Base-by-base conservation (phyloP, 2,113 vertebrate genomes). In the Microtus ochrogaster region DNA sequence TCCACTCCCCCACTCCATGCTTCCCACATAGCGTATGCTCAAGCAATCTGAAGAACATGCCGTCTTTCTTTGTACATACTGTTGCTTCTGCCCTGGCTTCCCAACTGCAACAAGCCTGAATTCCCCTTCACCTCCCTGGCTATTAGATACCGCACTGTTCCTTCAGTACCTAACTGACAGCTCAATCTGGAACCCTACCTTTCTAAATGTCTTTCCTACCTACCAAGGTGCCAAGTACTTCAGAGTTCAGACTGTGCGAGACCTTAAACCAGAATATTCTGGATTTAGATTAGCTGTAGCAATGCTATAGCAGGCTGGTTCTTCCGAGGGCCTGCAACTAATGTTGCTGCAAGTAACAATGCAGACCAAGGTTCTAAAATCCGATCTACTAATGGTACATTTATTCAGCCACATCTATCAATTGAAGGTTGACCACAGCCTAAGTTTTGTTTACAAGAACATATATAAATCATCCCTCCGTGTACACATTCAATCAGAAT, bases 1-100 rank as follows among this genome's bases (percentile, higher is more conserved):
- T 91, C 58, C 33, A 41, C 63, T 66, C 65, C 47, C 49, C 28
- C 8, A 21, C 58, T 30, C 68, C 19, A 16, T 79, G 44, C 63
- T 86, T 95, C 95, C 95, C 79, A 94, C 92, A 63, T 0, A 30
- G 24, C 81, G 44, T 95, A 78, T 96, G 96, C 39, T 93, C 39
- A 7, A 41, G 76, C 30, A 33, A 2, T 92, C 0, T 49, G 65
- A 76, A 92, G 24, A 70, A 39, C 14, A 8, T 47, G 13, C 13
- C 19, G 16, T 55, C 44, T n/a, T 61, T 77, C 86, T 68, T 83
- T 19, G 41, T 11, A 49, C 44, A 41, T 9, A 13, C 26, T 39
- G 33, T 84, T 88, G 76, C n/a, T 24, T 87, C 78, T 96, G 86
- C 55, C n/a, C 66, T 39, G 11, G 49, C 52, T 96, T 89, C 30